phyloP scores from a whole-genome alignment of 2,888 invertebrate genomes.

The Caenorhabditis plicata region DNA sequence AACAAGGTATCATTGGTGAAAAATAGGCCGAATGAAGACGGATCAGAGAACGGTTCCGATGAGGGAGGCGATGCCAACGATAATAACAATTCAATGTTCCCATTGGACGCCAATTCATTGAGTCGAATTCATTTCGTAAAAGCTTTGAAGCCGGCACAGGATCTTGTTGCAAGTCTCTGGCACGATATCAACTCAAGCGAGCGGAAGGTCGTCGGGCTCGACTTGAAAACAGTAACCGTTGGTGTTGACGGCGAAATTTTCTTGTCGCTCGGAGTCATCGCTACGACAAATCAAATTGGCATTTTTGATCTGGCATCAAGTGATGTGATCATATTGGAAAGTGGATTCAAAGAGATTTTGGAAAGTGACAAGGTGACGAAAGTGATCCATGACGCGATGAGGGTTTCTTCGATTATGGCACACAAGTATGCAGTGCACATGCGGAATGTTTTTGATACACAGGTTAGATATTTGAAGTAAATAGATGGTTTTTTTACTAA shows the following conservation, averaged over 20 bases:
- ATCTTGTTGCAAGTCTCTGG: conserved; percentile 49
- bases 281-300: conserved; percentile 70
- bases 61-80: conserved; percentile 41
- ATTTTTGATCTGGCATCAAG: conserved; percentile 62
- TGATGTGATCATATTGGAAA: conserved; percentile 60
- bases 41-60: conserved; percentile 59
- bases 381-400: conserved; percentile 61
- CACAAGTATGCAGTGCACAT: conserved; percentile 60
- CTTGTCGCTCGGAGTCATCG: conserved; percentile 75
- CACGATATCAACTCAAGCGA: conserved; percentile 49
- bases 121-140: conserved; percentile 57
- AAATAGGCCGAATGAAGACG: conserved; percentile 57
- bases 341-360: conserved; percentile 59
- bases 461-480: conserved; percentile 33
- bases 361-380: conserved; percentile 57
- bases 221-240: conserved; percentile 89
- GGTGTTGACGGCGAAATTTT: conserved; percentile 79
- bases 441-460: conserved; percentile 63
- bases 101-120: conserved; percentile 56
- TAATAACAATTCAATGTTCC: conserved; percentile 61
- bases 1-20: conserved; percentile 72
- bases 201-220: conserved; percentile 75
- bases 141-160: conserved; percentile 61
- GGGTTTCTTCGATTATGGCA: conserved; percentile 54
- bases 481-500: no score